These are phyloP conservation scores for Caenorhabditis wallacei DNA, from an alignment of 2,888 invertebrate genomes.

Conservation along the genomic window DNA sequence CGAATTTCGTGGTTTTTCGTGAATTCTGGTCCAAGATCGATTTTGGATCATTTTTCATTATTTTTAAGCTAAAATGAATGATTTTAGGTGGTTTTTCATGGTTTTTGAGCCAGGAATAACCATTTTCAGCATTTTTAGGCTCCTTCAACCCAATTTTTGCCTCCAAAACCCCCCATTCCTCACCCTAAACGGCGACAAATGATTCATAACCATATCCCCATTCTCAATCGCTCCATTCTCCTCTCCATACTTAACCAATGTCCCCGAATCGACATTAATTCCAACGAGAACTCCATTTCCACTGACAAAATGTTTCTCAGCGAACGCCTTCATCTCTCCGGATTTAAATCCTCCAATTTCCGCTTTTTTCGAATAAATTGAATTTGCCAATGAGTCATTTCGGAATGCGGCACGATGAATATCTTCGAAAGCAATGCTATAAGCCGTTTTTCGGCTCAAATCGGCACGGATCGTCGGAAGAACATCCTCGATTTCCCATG, in stretches of 20 bases:
- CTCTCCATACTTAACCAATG: conserved; percentile 86
- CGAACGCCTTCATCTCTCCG: conserved; percentile 55
- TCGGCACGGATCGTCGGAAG: conserved; percentile 58
- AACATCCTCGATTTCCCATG: conserved; percentile 92
- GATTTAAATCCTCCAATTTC: conserved; percentile 67
- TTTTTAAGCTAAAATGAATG: no score
- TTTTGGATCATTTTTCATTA: no score
- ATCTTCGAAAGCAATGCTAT: conserved; percentile 65
- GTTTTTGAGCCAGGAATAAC: no score
- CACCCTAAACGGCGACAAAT: conserved; percentile 35
- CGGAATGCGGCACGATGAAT: conserved; percentile 72
- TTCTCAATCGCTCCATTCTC: conserved; percentile 43
- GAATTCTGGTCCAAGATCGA: no score
- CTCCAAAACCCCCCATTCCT: background rate
- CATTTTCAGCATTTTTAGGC: no score
- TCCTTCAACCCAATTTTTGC: no score
- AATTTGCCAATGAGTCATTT: conserved; percentile 66
- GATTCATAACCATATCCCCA: conserved; percentile 18
- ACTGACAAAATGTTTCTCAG: conserved; percentile 82
- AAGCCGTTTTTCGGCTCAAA: conserved; percentile 33
- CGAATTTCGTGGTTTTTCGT: no score
- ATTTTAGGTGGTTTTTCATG: no score
- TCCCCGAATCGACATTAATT: conserved; percentile 88
- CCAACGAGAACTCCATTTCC: conserved; percentile 90
- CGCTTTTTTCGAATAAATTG: conserved; percentile 64